Evolutionary conservation across 2,797 vertebrate species (phyloP).

Genomic region (Pseudochirops cupreus): DNA sequence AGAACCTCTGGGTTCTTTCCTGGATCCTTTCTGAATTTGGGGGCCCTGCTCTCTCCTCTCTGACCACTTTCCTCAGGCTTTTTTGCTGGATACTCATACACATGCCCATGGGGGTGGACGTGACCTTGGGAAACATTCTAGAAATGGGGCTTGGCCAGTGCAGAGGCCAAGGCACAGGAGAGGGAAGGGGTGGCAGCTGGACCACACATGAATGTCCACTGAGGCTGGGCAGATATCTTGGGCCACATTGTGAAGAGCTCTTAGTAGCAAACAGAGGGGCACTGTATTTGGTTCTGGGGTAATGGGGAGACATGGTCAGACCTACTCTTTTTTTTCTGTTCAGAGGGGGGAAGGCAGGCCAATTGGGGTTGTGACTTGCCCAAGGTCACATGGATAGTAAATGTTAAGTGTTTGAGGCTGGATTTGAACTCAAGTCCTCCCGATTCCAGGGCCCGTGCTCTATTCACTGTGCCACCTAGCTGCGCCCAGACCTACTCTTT

Average conservation of each 20-base stretch:
- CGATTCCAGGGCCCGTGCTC: too few relatives aligned
- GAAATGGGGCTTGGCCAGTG: too few relatives aligned
- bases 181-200: background rate
- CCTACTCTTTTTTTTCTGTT: background rate
- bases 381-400: too few relatives aligned
- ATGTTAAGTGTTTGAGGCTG: too few relatives aligned
- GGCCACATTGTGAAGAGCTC: background rate
- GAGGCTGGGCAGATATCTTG: too few relatives aligned
- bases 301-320: background rate
- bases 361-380: too few relatives aligned
- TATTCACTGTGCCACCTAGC: too few relatives aligned
- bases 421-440: too few relatives aligned
- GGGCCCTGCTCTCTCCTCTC: background rate
- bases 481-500: background rate
- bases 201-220: too few relatives aligned
- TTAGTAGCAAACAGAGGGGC: background rate
- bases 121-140: background rate
- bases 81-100: background rate
- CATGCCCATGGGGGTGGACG: background rate
- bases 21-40: background rate
- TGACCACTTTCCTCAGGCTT: background rate
- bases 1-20: background rate
- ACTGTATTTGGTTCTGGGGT: background rate
- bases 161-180: background rate
- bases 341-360: too few relatives aligned